Evolutionary conservation across 1,140 invertebrate species (phyloP).

Genomic region (Calliphora vicina): DNA sequence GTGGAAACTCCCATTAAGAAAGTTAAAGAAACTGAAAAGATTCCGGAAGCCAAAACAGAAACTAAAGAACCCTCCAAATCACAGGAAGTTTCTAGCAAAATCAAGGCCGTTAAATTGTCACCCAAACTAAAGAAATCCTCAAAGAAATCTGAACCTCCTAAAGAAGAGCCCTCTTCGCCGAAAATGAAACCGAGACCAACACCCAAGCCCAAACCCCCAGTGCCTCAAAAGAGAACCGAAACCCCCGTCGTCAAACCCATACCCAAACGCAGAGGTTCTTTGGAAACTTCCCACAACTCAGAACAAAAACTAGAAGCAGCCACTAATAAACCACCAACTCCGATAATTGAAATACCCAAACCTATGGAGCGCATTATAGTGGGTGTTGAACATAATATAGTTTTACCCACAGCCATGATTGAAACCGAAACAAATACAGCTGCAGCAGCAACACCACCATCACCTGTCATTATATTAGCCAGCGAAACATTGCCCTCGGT

Average conservation of each 20-base stretch:
- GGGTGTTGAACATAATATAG: constrained; percentile 39
- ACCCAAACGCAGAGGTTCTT: constrained; percentile 48
- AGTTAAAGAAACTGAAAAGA: background rate
- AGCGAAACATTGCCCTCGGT: constrained; percentile 53
- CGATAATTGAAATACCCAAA: constrained; percentile 29
- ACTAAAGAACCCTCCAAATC: too few species aligned
- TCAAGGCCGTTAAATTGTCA: background rate
- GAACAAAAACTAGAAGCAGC: constrained; percentile 10
- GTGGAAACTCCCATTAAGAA: background rate
- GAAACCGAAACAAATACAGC: background rate
- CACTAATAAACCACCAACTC: background rate
- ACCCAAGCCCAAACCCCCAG: constrained; percentile 42
- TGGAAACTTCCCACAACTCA: background rate
- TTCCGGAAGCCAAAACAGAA: background rate
- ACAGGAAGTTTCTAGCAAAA: background rate
- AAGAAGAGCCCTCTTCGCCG: background rate
- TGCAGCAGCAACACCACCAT: constrained; percentile 27
- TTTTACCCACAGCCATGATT: background rate
- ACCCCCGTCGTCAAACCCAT: constrained; percentile 42
- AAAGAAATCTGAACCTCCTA: background rate
- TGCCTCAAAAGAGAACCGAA: constrained; percentile 52
- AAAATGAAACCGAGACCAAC: constrained; percentile 5
- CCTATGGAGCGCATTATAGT: constrained; percentile 56
- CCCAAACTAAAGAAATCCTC: constrained; percentile 3
- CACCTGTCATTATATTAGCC: constrained; percentile 52